Percentiles rank a stretch among this genome's conserved stretches.
phyloP scores from a whole-genome alignment of 1,140 invertebrate genomes.

The Cylas formicarius region DNA sequence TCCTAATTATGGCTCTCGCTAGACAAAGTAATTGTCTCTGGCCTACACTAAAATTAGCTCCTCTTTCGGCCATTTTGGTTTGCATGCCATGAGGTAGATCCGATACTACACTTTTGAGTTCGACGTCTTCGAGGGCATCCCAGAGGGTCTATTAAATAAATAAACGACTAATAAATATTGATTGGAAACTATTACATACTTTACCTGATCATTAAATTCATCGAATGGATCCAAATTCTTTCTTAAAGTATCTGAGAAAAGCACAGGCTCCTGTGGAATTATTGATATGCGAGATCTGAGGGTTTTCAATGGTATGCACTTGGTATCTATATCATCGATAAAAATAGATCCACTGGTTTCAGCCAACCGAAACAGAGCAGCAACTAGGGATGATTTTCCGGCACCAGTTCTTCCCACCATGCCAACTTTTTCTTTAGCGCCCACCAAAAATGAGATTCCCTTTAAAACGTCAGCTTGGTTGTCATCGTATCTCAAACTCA shows the following conservation, averaged over 20 bases:
- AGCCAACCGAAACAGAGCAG: slow-evolving; percentile 62
- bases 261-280: slow-evolving; percentile 65
- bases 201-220: slow-evolving; percentile 59
- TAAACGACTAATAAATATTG: slow-evolving; percentile 51
- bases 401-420: slow-evolving; percentile 56
- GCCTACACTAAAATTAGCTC: slow-evolving; percentile 48
- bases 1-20: slow-evolving; percentile 54
- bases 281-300: slow-evolving; percentile 59
- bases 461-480: slow-evolving; percentile 58
- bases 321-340: slow-evolving; percentile 52
- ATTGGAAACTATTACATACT: too few relatives aligned
- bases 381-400: slow-evolving; percentile 66
- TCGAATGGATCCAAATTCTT: slow-evolving; percentile 53
- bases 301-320: slow-evolving; percentile 46
- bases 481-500: slow-evolving; percentile 60
- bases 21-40: slow-evolving; percentile 51
- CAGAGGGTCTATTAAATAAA: slow-evolving; percentile 55
- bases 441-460: slow-evolving; percentile 53
- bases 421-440: slow-evolving; percentile 56
- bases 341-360: slow-evolving; percentile 58
- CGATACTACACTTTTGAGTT: slow-evolving; percentile 50
- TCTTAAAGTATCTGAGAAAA: slow-evolving; percentile 59
- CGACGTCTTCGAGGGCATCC: slow-evolving; percentile 73
- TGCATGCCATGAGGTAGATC: slow-evolving; percentile 38
- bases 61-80: slow-evolving; percentile 55